These are phyloP conservation scores for Polydrusus cervinus DNA, from an alignment of 2,888 invertebrate genomes.

Conservation along the genomic window DNA sequence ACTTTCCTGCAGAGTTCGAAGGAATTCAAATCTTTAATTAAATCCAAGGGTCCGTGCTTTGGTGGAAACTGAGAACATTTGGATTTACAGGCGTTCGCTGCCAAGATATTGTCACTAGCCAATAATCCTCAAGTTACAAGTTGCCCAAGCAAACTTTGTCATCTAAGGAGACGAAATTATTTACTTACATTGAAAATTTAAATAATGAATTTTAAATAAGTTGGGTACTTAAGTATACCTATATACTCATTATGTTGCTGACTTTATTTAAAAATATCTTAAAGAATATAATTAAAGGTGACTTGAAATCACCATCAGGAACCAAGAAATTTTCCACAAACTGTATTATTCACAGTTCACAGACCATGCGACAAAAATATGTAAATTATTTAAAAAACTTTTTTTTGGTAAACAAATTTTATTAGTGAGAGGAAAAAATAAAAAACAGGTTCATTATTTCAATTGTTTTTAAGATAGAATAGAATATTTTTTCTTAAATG, in stretches of 20 bases:
- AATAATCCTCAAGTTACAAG: conserved; percentile 45
- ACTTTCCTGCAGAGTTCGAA: conserved; percentile 37
- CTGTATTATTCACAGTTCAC: too few relatives aligned
- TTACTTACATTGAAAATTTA: conserved; percentile 3
- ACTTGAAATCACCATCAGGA: too few relatives aligned
- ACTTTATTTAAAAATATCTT: too few relatives aligned
- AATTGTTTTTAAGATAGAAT: not conserved
- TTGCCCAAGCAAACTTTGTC: conserved; percentile 33
- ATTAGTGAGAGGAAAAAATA: not conserved
- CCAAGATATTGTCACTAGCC: conserved; percentile 38
- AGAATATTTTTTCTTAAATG: not conserved
- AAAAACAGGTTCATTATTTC: not conserved
- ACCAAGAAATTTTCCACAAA: too few relatives aligned
- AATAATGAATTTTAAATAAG: too few relatives aligned
- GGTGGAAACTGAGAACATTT: conserved; percentile 42
- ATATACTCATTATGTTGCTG: too few relatives aligned
- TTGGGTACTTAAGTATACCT: too few relatives aligned
- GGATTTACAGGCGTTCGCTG: conserved; percentile 43
- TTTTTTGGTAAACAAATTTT: too few relatives aligned
- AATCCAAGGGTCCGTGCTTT: conserved; percentile 44
- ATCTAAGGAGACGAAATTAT: conserved; percentile 12
- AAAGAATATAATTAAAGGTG: too few relatives aligned
- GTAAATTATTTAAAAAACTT: too few relatives aligned
- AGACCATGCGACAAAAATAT: too few relatives aligned
- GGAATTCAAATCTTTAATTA: conserved; percentile 47